Percentiles rank a stretch among this genome's conserved stretches.
Conservation (phyloP, 1,140 invertebrate genomes). For the Trichomalopsis sarcophagae region DNA sequence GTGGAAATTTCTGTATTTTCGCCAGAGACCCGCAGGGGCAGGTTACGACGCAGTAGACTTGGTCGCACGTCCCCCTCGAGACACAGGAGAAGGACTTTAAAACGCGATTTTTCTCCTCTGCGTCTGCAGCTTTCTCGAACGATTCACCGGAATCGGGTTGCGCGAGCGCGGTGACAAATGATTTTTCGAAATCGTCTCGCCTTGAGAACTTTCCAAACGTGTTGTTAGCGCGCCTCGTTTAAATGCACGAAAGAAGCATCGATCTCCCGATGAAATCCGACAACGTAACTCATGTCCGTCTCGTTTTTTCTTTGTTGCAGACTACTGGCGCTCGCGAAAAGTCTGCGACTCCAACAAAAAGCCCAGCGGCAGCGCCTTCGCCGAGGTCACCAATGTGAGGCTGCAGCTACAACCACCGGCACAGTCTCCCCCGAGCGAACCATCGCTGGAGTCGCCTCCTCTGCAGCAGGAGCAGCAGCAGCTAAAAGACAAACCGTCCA, state of each 20-base stretch:
- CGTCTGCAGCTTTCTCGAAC: neutral
- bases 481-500: slow-evolving; percentile 25
- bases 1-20: slow-evolving; percentile 67
- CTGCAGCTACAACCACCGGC: slow-evolving; percentile 39
- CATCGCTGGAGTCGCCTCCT: neutral
- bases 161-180: neutral
- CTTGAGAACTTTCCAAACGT: no score
- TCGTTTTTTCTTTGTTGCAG: slow-evolving; percentile 63
- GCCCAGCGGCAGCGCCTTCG: slow-evolving; percentile 49
- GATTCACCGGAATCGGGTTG: neutral
- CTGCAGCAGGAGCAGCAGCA: neutral
- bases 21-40: slow-evolving; percentile 16
- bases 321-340: slow-evolving; percentile 70
- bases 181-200: neutral
- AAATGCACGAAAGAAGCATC: neutral
- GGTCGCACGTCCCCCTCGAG: neutral
- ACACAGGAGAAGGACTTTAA: neutral
- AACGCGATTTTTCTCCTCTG: neutral
- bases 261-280: neutral
- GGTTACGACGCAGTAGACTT: neutral
- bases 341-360: slow-evolving; percentile 65
- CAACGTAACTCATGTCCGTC: slow-evolving; percentile 4
- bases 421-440: slow-evolving; percentile 32
- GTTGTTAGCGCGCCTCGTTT: neutral
- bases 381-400: slow-evolving; percentile 43